Conservation (phyloP, 1,140 invertebrate genomes). For the Nebria ingens region DNA sequence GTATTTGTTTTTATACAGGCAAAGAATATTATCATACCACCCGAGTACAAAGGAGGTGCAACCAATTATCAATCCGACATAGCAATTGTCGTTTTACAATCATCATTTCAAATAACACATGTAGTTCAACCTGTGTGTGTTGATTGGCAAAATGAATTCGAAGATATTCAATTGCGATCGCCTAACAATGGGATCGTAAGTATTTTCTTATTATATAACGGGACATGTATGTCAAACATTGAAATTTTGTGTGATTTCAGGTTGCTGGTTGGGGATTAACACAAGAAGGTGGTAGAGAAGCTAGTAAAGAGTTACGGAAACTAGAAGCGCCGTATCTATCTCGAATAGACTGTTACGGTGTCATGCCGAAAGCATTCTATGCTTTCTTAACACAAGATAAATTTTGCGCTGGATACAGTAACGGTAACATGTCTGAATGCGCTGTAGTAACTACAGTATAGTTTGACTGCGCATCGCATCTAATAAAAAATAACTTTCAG, state of each 20-base stretch:
- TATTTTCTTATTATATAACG: neutral
- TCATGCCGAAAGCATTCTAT: slow-evolving; percentile 5
- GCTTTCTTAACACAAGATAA: slow-evolving; percentile 18
- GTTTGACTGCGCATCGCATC: neutral
- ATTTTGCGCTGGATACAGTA: slow-evolving; percentile 18
- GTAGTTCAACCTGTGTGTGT: slow-evolving; percentile 34
- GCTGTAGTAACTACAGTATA: neutral
- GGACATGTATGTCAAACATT: neutral
- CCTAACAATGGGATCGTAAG: neutral
- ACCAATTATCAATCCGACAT: slow-evolving; percentile 32
- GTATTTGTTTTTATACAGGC: slow-evolving; percentile 1
- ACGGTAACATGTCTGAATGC: slow-evolving; percentile 12
- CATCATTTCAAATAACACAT: slow-evolving; percentile 25
- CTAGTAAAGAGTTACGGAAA: slow-evolving; percentile 16
- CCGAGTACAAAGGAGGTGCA: slow-evolving; percentile 25
- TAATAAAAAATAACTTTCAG: slow-evolving; percentile 16
- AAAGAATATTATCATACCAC: slow-evolving; percentile 5
- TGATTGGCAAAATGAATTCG: slow-evolving; percentile 33
- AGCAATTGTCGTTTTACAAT: slow-evolving; percentile 27
- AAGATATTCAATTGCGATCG: slow-evolving; percentile 28
- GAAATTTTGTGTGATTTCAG: slow-evolving; percentile 17
- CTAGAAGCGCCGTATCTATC: slow-evolving; percentile 13
- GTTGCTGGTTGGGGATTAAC: slow-evolving; percentile 35
- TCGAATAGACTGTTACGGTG: slow-evolving; percentile 10
- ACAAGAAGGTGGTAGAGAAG: slow-evolving; percentile 4